Conservation (phyloP, 2,888 invertebrate genomes). For the Stenodera caucasica region DNA sequence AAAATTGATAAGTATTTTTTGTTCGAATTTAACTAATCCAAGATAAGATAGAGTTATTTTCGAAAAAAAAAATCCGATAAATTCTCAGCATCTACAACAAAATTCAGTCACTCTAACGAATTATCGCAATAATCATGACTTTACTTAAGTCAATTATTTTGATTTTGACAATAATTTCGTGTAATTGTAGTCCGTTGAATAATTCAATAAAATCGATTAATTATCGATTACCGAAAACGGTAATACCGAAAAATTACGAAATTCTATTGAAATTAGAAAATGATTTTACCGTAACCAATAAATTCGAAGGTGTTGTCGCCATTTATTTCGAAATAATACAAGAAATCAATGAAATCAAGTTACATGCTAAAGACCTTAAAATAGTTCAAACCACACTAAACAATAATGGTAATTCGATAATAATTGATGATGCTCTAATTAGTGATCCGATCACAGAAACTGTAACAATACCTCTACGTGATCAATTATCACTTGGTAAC, state of each 20-base stretch:
- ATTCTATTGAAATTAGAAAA: background rate
- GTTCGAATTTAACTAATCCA: background rate
- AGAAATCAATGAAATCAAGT: slow-evolving; percentile 13
- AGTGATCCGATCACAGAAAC: slow-evolving; percentile 28
- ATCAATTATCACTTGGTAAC: slow-evolving; percentile 13
- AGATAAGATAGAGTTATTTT: background rate
- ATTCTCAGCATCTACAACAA: background rate
- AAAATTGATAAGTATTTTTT: too few species aligned
- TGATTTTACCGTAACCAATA: background rate
- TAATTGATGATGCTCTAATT: background rate
- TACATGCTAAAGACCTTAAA: slow-evolving; percentile 11
- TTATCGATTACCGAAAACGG: slow-evolving; percentile 10
- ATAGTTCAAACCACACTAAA: slow-evolving; percentile 4
- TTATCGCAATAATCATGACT: background rate
- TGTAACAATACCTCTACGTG: slow-evolving; percentile 20
- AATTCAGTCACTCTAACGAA: background rate
- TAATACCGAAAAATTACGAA: background rate
- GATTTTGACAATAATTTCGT: background rate
- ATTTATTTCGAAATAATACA: background rate
- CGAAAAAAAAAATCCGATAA: background rate
- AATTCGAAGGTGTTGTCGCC: background rate
- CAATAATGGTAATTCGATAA: background rate
- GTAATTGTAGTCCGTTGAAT: background rate
- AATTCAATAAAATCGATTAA: background rate
- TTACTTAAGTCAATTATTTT: background rate